phyloP scores from a whole-genome alignment of 1,140 invertebrate species.

The Tetramorium simillimum region DNA sequence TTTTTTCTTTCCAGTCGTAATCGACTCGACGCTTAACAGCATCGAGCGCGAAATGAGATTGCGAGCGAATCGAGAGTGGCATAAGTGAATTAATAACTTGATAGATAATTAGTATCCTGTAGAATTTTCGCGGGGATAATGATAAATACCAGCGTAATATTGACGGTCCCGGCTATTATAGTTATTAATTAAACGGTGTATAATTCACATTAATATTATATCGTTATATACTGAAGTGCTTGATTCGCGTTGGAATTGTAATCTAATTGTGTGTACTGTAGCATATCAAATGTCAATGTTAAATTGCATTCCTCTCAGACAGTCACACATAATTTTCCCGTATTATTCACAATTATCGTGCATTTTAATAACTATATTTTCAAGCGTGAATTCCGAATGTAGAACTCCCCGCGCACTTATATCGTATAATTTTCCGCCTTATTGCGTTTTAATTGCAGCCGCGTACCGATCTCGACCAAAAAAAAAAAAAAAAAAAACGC shows the following conservation, averaged over 20 bases:
- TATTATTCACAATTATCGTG: conserved; percentile 6
- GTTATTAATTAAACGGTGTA: conserved; percentile 42
- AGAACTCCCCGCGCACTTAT: neutral
- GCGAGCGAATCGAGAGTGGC: neutral
- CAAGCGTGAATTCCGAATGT: neutral
- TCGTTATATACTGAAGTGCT: conserved; percentile 30
- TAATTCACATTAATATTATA: conserved; percentile 47
- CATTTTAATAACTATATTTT: conserved; percentile 29
- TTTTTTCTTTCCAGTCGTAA: neutral
- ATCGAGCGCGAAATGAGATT: neutral
- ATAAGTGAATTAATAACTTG: conserved; percentile 37
- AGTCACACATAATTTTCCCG: conserved; percentile 15
- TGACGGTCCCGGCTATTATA: conserved; percentile 12
- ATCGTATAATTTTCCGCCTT: neutral
- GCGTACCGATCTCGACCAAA: neutral
- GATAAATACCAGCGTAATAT: conserved; percentile 27
- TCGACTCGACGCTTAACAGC: neutral
- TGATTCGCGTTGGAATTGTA: conserved; percentile 32
- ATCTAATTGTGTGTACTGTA: conserved; percentile 29
- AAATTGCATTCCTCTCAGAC: conserved; percentile 37
- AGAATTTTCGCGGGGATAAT: conserved; percentile 14
- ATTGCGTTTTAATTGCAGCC: neutral
- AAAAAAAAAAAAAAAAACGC: neutral
- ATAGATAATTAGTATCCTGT: conserved; percentile 34
- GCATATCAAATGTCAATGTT: conserved; percentile 31